Conservation (phyloP, 1,140 invertebrate genomes). For the Euglossa dilemma region DNA sequence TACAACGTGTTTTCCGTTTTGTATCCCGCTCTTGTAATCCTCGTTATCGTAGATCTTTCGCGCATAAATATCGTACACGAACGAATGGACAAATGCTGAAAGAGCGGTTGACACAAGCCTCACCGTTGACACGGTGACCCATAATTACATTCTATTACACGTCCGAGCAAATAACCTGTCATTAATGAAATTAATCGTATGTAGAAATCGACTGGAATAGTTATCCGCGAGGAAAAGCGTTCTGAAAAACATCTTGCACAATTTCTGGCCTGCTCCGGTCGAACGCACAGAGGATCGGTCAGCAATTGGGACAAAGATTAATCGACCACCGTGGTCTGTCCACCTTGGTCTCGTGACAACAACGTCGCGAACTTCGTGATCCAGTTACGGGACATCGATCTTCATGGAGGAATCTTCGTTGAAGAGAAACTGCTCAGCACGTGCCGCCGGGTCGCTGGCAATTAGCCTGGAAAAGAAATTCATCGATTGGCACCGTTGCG, state of each 20-base stretch:
- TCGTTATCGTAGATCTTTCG: not conserved
- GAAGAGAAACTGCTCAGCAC: not conserved
- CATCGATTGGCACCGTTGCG: too few relatives aligned
- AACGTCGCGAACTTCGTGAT: conserved; percentile 10
- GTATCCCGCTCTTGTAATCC: not conserved
- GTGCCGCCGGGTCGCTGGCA: not conserved
- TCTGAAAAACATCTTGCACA: not conserved
- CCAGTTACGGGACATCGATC: not conserved
- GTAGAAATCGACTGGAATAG: too few relatives aligned
- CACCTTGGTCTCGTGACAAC: not conserved
- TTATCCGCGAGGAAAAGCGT: too few relatives aligned
- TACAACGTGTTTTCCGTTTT: not conserved
- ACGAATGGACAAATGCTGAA: not conserved
- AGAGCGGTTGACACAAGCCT: not conserved
- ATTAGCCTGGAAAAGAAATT: conserved; percentile 25
- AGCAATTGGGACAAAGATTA: not conserved
- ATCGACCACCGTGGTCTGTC: too few relatives aligned
- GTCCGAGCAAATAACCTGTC: not conserved
- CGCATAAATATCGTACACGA: not conserved
- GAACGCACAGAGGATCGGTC: too few relatives aligned
- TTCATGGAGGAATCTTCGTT: too few relatives aligned
- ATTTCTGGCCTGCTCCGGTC: too few relatives aligned
- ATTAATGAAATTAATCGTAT: not conserved
- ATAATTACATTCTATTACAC: not conserved
- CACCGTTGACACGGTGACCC: not conserved